phyloP scores from a whole-genome alignment of 1,140 invertebrate genomes.

The Himalopsyche phryganea region DNA sequence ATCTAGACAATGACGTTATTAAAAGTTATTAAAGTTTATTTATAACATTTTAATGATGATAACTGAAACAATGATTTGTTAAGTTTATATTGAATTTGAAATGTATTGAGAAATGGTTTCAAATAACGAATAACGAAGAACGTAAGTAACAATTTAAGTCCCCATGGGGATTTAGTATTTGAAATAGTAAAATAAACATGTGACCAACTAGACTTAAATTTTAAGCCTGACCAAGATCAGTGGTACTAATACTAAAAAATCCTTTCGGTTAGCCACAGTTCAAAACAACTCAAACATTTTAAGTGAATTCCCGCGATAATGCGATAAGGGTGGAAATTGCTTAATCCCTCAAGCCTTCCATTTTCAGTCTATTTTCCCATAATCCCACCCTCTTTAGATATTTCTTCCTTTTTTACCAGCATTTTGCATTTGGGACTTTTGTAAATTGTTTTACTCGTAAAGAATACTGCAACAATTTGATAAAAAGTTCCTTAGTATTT shows the following conservation, averaged over 20 bases:
- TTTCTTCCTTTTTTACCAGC: neutral
- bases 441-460: conserved; percentile 1
- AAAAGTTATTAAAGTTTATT: too few relatives aligned
- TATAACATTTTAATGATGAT: too few relatives aligned
- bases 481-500: neutral
- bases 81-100: too few relatives aligned
- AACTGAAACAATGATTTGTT: too few relatives aligned
- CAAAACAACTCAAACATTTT: conserved; percentile 12
- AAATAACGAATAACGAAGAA: too few relatives aligned
- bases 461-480: neutral
- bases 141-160: too few relatives aligned
- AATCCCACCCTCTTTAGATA: neutral
- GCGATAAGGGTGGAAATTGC: conserved; percentile 13
- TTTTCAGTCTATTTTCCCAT: conserved; percentile 6
- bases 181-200: too few relatives aligned
- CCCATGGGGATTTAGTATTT: too few relatives aligned
- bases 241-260: conserved; percentile 1
- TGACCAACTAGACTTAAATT: too few relatives aligned
- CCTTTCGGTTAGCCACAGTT: neutral
- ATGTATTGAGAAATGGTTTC: too few relatives aligned
- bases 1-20: too few relatives aligned
- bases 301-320: conserved; percentile 9
- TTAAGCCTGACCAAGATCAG: neutral
- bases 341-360: conserved; percentile 6
- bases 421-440: conserved; percentile 2